Percentiles rank a stretch among this genome's conserved stretches.
Conservation (phyloP, 1,140 invertebrate genomes). For the Drosophila sturtevanti region DNA sequence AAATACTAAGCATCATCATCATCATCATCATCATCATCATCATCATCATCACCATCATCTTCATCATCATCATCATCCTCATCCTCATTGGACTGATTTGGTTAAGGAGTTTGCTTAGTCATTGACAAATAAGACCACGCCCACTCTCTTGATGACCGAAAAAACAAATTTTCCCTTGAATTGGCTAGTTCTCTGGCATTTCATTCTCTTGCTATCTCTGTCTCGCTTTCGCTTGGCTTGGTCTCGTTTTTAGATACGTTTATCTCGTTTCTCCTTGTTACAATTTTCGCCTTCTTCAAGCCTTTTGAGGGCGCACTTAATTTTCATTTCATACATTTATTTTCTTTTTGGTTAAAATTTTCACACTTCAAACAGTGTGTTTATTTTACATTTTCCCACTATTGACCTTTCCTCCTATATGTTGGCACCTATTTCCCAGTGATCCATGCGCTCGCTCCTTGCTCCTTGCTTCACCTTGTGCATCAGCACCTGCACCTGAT, state of each 20-base stretch:
- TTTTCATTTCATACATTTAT: slow-evolving; percentile 24
- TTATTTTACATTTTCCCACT: slow-evolving; percentile 56
- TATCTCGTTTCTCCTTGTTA: slow-evolving; percentile 7
- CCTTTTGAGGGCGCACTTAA: slow-evolving; percentile 55
- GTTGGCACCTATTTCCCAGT: slow-evolving; percentile 27
- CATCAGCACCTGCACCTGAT: not conserved
- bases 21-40: not conserved
- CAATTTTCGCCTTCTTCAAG: slow-evolving; percentile 27
- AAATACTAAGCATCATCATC: no score
- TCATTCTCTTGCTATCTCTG: not conserved
- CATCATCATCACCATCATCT: no score
- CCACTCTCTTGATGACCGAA: slow-evolving; percentile 5
- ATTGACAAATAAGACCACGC: slow-evolving; percentile 20
- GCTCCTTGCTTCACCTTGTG: not conserved
- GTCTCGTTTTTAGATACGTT: not conserved
- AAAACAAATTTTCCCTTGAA: slow-evolving; percentile 25
- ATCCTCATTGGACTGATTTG: not conserved
- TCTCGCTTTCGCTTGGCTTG: not conserved
- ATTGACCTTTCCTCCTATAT: slow-evolving; percentile 60
- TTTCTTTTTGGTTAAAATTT: slow-evolving; percentile 46
- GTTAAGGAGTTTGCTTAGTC: not conserved
- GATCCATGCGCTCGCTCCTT: slow-evolving; percentile 8
- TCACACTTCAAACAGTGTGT: slow-evolving; percentile 68
- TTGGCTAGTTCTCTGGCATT: slow-evolving; percentile 22
- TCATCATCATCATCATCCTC: no score